Evolutionary conservation across 2,797 vertebrate genomes (phyloP), one percentile per base, ranked within the genome.

Genomic region (Micrastur ruficollis): DNA sequence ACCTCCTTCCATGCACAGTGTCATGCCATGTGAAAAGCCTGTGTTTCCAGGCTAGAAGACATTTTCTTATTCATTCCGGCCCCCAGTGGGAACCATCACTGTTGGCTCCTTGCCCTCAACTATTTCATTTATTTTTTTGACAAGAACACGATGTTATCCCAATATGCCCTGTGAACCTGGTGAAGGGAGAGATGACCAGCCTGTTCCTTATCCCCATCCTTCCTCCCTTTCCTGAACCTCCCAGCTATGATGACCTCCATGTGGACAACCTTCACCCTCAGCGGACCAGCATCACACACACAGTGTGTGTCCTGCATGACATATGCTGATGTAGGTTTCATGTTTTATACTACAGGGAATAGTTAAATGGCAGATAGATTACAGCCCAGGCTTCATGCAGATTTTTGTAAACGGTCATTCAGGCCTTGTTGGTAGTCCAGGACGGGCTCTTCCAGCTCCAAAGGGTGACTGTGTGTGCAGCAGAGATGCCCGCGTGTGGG

Each of bases 231-330:
- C 31, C 59, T 4, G 5, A 93, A 91, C 47, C n/a, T 92, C 18
- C 31, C 11, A 73, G 5, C 12, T 44, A n/a, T 0, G 0, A 38
- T 8, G 8, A 79, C 18, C 44, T 80, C 55, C 23, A 34, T 4
- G 7, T 47, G 46, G 47, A 61, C n/a, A 72, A 40, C 9, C 18
- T 68, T 12, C 6, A 11, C 25, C 18, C 21, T 26, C 5, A 4
- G 42, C 36, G 31, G 40, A 55, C 15, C 22, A 52, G 34, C 5
- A 21, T 55, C 26, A 31, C 27, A 40, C 12, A 20, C 14, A 2
- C 58, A 26, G 17, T 3, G 20, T 12, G 20, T 47, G 62, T 65
- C 59, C 38, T 59, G 32, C 40, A 38, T 67, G 52, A 52, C 7
- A 26, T 5, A 9, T n/a, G 18, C 52, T 86, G 38, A 34, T 46